Evolutionary conservation across 2,888 invertebrate genomes (phyloP), one percentile per base, ranked within the genome.

Genomic region (Latrodectus elegans): DNA sequence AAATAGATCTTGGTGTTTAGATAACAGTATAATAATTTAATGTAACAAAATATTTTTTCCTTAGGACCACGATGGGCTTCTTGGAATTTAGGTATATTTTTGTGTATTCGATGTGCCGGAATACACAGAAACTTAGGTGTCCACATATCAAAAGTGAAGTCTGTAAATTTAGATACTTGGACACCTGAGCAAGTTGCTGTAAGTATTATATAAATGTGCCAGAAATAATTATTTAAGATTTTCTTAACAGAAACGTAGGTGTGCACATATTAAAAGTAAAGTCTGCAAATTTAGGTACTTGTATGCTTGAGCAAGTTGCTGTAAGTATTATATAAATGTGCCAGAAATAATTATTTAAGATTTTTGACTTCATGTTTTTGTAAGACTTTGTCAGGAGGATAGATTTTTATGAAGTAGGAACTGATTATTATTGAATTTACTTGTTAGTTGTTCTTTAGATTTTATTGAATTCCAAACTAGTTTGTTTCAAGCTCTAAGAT

Each of bases 251-350:
- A 89, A 99, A 99, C 93, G 94, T 99, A 74, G 99, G 99, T 71
- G 99, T 99, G 11, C 99, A 99, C 93, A 98, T 99, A 93, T 99
- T 99, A 89, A 97, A 97, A 93, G 99, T 99, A 84, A 99, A 99
- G 93, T 99, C 99, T 75, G 98, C 99, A 89, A 99, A 99, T 93
- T 94, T 99, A 89, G 99, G 99, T 93, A 94, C 97, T 67, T 99
- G 99, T 99, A 98, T 98, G 11, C 97, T 98, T 0, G 99, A 99
- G 92, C 99, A 99, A 95, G 96, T 98, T 90, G 97, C 96, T 91
- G 95, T 95, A 93, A 93, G 94, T 93, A 53, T 49, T 38, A 38
- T 38, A 38, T 6, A 38, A 38, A 38, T 38, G 38, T 38, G 38
- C 38, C 38, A 38, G 38, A 38, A 38, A 38, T 38, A 38, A 38